These are phyloP conservation scores for Drosophila persimilis DNA, from an alignment of 1,140 invertebrate genomes.

Conservation along the genomic window DNA sequence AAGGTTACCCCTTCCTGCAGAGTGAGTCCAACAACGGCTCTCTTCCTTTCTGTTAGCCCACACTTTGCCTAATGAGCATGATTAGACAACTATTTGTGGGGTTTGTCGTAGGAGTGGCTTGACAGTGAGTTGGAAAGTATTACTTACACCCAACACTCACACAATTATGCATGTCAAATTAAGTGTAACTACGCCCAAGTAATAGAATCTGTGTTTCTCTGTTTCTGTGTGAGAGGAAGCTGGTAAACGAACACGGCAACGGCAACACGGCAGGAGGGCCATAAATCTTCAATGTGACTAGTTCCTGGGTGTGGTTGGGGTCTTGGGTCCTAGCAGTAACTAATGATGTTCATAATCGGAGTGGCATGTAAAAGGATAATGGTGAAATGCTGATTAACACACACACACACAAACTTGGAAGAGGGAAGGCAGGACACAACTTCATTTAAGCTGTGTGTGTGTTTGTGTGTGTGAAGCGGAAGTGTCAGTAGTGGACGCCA, in stretches of 20 bases:
- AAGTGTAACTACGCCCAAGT: slow-evolving; percentile 66
- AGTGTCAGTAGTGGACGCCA: slow-evolving; percentile 76
- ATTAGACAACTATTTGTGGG: background rate
- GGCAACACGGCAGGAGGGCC: slow-evolving; percentile 41
- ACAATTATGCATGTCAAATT: slow-evolving; percentile 78
- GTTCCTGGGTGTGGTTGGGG: slow-evolving; percentile 38
- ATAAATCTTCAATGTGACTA: slow-evolving; percentile 64
- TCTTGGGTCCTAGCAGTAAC: slow-evolving; percentile 54
- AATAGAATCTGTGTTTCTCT: slow-evolving; percentile 27
- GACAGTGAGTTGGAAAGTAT: slow-evolving; percentile 34
- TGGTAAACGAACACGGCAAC: background rate
- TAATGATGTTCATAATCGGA: slow-evolving; percentile 80
- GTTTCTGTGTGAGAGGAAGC: slow-evolving; percentile 1
- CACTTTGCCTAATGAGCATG: slow-evolving; percentile 11
- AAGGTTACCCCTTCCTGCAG: too few species aligned
- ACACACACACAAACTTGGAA: slow-evolving; percentile 1
- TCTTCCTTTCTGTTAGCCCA: background rate
- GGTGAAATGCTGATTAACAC: slow-evolving; percentile 68
- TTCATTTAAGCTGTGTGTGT: slow-evolving; percentile 55
- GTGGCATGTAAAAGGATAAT: slow-evolving; percentile 77
- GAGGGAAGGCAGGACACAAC: slow-evolving; percentile 46
- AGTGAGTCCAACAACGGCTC: background rate
- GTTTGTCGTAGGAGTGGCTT: slow-evolving; percentile 6
- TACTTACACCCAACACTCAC: slow-evolving; percentile 38
- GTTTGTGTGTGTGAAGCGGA: slow-evolving; percentile 44